Evolutionary conservation across 2,113 vertebrate species (phyloP), one percentile per base, ranked within the genome.

Genomic region (Caretta caretta): DNA sequence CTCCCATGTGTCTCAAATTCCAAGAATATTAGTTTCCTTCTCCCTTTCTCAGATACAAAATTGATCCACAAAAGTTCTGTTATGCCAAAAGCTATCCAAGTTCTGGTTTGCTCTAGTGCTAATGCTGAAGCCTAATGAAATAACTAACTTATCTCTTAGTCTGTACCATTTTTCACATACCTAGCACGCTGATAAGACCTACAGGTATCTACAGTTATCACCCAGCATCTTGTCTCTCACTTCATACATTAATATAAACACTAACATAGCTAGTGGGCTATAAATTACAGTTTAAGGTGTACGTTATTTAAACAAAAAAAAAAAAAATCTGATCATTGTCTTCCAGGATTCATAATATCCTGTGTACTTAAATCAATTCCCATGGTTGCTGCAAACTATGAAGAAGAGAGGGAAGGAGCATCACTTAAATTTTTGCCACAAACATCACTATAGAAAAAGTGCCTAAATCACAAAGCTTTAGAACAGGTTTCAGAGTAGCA

Each of bases 41-140:
- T 84, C 22, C 88, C 53, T 25, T 91, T 80, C 62, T 95, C 56
- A 48, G 25, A 48, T 78, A 27, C 75, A 57, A 25, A 14, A 3
- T 38, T 87, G 78, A 86, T 80, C 83, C 46, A 48, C 8, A 48
- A 65, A 90, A 86, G 42, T 84, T 92, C 46, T 78, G 19, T 78
- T 56, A 53, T 7, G 25, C 19, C 65, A 72, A 38, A 72, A 10
- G 20, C 9, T 24, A 48, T 78, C 42, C 42, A 48, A 25, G 25
- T 48, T 78, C 42, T 78, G 24, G n/a, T 83, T 86, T 72, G 90
- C 27, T 53, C 31, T 16, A 78, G 10, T 0, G 1, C 62, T 72
- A 92, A 76, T 93, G 90, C 9, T 83, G 90, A 94, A 96, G 87
- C 46, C 50, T 31, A 83, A 1, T 29, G 20, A 86, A 85, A 95